Percentiles rank a stretch among this genome's conserved stretches.
phyloP scores from a whole-genome alignment of 2,797 vertebrate genomes.

The Sandelia bainsii region DNA sequence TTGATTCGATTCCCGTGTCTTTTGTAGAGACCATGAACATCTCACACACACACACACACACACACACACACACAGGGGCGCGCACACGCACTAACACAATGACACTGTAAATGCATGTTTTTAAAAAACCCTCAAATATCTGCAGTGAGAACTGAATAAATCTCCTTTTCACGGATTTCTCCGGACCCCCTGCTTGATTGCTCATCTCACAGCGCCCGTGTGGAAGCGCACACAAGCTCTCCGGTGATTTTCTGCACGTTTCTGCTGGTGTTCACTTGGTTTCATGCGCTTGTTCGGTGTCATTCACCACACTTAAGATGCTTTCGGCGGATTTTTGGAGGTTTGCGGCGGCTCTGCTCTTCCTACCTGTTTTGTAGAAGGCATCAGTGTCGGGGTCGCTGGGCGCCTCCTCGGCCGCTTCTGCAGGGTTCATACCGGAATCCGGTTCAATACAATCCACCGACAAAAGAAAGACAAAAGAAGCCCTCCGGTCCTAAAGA shows the following conservation, averaged over 20 bases:
- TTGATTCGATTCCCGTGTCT: conserved; percentile 49
- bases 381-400: conserved; percentile 90
- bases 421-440: conserved; percentile 78
- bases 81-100: background rate
- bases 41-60: conserved; percentile 19
- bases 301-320: background rate
- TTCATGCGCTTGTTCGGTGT: background rate
- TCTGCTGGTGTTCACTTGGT: background rate
- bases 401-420: conserved; percentile 89
- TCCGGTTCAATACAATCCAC: conserved; percentile 65
- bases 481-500: conserved; percentile 26
- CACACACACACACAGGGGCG: background rate
- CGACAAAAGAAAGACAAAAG: conserved; percentile 43
- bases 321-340: background rate
- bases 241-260: background rate
- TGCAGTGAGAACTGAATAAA: background rate
- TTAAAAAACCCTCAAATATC: background rate
- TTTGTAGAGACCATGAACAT: conserved; percentile 53
- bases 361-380: conserved; percentile 85
- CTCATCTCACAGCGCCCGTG: background rate
- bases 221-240: background rate
- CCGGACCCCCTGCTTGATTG: background rate
- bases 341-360: background rate
- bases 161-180: background rate
- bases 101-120: background rate